Conservation (phyloP, 1,140 invertebrate species). For the Papilio aristodemus region DNA sequence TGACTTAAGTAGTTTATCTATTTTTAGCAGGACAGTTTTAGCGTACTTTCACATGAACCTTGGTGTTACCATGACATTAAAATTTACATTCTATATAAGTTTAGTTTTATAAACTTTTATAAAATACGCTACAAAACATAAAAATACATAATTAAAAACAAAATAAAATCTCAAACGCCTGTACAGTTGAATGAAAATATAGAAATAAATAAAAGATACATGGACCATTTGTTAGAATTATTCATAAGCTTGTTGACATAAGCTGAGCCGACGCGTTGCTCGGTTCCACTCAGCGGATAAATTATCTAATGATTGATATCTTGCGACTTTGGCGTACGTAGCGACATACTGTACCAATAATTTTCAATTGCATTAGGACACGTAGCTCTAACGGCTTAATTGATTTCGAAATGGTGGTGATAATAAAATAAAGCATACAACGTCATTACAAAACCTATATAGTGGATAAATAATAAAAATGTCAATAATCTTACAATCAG, state of each 20-base stretch:
- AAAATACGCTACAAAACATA: no score
- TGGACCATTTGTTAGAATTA: conserved; percentile 19
- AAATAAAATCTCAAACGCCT: background rate
- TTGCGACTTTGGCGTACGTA: background rate
- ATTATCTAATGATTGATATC: conserved; percentile 21
- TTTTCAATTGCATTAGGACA: no score
- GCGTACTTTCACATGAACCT: no score
- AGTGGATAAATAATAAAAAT: no score
- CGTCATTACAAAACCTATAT: no score
- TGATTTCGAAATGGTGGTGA: no score
- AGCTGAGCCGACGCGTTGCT: background rate
- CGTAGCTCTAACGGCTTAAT: no score
- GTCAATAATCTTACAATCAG: background rate
- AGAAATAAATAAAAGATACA: conserved; percentile 23
- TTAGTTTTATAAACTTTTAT: no score
- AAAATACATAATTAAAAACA: background rate
- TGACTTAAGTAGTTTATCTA: background rate
- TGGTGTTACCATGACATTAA: no score
- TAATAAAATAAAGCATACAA: no score
- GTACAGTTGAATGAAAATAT: background rate
- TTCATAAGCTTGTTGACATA: conserved; percentile 22
- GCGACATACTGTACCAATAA: background rate
- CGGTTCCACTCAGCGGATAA: conserved; percentile 11
- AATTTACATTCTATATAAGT: no score
- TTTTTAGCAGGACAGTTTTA: background rate